Conservation (phyloP, 2,797 vertebrate species). For the Brotogeris chrysoptera region DNA sequence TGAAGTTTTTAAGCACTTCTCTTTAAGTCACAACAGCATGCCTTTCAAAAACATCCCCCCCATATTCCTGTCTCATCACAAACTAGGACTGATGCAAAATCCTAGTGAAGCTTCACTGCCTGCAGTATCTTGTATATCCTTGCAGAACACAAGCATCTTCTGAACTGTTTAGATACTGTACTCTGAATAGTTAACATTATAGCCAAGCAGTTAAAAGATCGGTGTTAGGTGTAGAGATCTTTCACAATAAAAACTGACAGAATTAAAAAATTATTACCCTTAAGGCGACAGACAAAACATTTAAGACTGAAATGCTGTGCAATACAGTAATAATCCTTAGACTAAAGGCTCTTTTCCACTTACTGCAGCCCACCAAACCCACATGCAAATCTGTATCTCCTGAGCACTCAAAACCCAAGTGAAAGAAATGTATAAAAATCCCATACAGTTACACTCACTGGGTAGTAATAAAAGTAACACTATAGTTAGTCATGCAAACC, state of each 20-base stretch:
- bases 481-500: background rate
- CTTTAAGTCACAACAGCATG: background rate
- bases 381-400: background rate
- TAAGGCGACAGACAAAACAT: background rate
- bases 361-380: slow-evolving; percentile 27
- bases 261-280: background rate
- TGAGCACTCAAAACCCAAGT: background rate
- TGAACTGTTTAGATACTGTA: background rate
- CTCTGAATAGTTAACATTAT: background rate
- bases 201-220: background rate
- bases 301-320: background rate
- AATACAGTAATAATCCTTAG: background rate
- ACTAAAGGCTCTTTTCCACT: background rate
- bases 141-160: background rate
- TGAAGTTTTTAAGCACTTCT: background rate
- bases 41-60: background rate
- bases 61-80: background rate
- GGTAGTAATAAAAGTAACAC: background rate
- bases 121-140: background rate
- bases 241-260: background rate
- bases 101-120: background rate
- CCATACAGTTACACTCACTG: background rate
- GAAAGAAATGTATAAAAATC: background rate
- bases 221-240: background rate
- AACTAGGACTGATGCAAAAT: background rate